Evolutionary conservation across 2,888 invertebrate species (phyloP).

Genomic region (Drosophila conformis): DNA sequence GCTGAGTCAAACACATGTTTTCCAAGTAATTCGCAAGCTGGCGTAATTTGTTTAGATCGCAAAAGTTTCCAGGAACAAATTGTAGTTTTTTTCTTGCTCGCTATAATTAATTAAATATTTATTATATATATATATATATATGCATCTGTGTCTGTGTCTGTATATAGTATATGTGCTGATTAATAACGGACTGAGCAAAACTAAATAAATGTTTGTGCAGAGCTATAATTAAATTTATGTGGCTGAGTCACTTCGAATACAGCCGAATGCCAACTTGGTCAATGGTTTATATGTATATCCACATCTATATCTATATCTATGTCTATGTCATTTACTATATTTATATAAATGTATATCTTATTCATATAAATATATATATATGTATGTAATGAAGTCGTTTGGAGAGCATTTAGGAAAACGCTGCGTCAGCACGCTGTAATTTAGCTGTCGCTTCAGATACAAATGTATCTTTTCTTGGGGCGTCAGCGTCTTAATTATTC

Average conservation of each 20-base stretch:
- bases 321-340: slow-evolving; percentile 63
- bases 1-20: slow-evolving; percentile 14
- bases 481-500: slow-evolving; percentile 58
- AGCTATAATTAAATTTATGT: slow-evolving; percentile 78
- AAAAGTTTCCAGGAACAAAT: slow-evolving; percentile 54
- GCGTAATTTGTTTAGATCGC: slow-evolving; percentile 47
- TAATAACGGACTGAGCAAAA: slow-evolving; percentile 72
- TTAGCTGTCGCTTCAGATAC: slow-evolving; percentile 44
- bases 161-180: slow-evolving; percentile 45
- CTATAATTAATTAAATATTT: slow-evolving; percentile 74
- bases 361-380: slow-evolving; percentile 2
- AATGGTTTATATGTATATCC: slow-evolving; percentile 44
- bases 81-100: slow-evolving; percentile 55
- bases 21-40: slow-evolving; percentile 40
- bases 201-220: slow-evolving; percentile 73
- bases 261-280: slow-evolving; percentile 69
- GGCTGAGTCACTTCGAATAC: slow-evolving; percentile 64
- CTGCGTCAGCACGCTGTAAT: slow-evolving; percentile 66
- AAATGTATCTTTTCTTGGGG: slow-evolving; percentile 29
- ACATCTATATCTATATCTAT: slow-evolving; percentile 50
- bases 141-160: neutral
- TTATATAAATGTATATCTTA: slow-evolving; percentile 29
- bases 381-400: slow-evolving; percentile 39
- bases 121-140: slow-evolving; percentile 26
- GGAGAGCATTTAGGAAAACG: slow-evolving; percentile 39